Evolutionary conservation across 2,888 invertebrate genomes (phyloP).

Genomic region (Drosophila peninsularis): DNA sequence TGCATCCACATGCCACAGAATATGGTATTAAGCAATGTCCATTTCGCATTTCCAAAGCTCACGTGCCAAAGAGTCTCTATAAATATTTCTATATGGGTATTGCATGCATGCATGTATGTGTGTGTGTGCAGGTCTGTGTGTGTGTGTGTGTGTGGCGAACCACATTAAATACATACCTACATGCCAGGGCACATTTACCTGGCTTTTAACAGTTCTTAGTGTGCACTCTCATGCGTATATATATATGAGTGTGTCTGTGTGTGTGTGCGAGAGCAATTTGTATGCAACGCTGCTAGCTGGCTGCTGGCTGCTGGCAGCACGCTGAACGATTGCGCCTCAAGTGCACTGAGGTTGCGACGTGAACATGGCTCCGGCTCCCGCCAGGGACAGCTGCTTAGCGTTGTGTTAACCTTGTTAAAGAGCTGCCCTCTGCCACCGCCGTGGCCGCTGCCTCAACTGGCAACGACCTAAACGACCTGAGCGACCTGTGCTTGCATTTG

Average conservation of each 20-base stretch:
- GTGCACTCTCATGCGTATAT: slow-evolving; percentile 22
- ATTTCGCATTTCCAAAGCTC: slow-evolving; percentile 74
- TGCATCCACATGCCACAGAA: slow-evolving; percentile 49
- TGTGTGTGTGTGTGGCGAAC: slow-evolving; percentile 6
- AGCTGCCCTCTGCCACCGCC: slow-evolving; percentile 16
- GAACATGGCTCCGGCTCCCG: slow-evolving; percentile 27
- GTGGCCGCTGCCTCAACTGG: not conserved
- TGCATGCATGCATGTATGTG: not conserved
- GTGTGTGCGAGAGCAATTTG: slow-evolving; percentile 63
- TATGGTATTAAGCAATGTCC: slow-evolving; percentile 78
- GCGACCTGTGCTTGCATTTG: slow-evolving; percentile 22
- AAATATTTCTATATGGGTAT: slow-evolving; percentile 21
- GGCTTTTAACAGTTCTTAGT: slow-evolving; percentile 41
- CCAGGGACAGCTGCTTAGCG: slow-evolving; percentile 62
- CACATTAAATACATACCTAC: slow-evolving; percentile 34
- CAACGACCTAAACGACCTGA: slow-evolving; percentile 36
- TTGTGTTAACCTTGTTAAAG: slow-evolving; percentile 73
- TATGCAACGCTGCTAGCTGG: slow-evolving; percentile 63
- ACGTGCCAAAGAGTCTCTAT: slow-evolving; percentile 61
- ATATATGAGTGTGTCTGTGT: slow-evolving; percentile 18
- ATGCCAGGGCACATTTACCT: slow-evolving; percentile 51
- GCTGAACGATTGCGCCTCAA: slow-evolving; percentile 75
- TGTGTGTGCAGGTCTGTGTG: too few relatives aligned
- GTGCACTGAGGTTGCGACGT: slow-evolving; percentile 69
- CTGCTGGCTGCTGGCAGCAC: slow-evolving; percentile 54